These are phyloP conservation scores for Sinella curviseta DNA, from an alignment of 1,140 invertebrate species.

Conservation along the genomic window DNA sequence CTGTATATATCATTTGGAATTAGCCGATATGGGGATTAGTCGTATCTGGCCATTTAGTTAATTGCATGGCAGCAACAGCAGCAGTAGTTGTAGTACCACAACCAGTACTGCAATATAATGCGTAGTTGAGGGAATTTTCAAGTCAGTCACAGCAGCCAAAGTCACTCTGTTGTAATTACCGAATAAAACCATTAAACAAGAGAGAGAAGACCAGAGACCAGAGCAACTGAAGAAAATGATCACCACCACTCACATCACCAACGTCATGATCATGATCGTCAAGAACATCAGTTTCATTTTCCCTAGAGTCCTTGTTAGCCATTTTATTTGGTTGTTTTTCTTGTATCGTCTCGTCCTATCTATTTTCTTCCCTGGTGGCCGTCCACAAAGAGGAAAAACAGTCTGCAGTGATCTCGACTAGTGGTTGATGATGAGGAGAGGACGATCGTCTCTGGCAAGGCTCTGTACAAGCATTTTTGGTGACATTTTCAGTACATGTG, in stretches of 20 bases:
- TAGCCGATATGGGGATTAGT: slow-evolving; percentile 47
- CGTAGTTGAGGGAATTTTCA: slow-evolving; percentile 8
- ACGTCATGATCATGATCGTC: neutral
- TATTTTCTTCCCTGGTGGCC: slow-evolving; percentile 2
- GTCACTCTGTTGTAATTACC: neutral
- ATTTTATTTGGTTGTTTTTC: neutral
- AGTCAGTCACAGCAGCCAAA: slow-evolving; percentile 1
- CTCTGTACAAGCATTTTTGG: neutral
- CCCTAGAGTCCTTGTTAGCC: slow-evolving; percentile 17
- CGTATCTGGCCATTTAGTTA: slow-evolving; percentile 48
- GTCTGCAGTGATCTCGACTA: neutral
- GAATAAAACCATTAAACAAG: slow-evolving; percentile 18
- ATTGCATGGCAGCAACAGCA: slow-evolving; percentile 49
- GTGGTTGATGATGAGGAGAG: neutral
- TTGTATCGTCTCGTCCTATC: neutral
- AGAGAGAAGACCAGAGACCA: neutral
- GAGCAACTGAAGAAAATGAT: neutral
- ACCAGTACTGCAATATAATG: no score
- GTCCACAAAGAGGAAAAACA: neutral
- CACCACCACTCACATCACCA: neutral
- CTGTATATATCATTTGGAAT: slow-evolving; percentile 48
- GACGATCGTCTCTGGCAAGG: neutral
- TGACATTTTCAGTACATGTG: neutral
- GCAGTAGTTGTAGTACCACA: no score
- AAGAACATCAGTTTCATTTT: neutral